Evolutionary conservation across 1,140 invertebrate genomes (phyloP).

Genomic region (Aphaenogaster ashmeadi): DNA sequence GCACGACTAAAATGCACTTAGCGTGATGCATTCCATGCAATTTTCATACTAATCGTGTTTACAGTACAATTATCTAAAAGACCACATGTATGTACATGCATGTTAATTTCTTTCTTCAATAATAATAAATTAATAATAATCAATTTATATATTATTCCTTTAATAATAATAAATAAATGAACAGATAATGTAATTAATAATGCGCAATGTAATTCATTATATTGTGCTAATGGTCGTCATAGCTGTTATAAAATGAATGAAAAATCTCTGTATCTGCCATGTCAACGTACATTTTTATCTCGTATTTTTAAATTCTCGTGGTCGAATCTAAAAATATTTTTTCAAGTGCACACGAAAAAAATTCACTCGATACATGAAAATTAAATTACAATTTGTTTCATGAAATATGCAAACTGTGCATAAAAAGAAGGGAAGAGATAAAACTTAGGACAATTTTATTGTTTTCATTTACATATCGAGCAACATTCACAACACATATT

Average conservation of each 20-base stretch:
- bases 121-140: neutral
- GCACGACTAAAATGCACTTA: conserved; percentile 34
- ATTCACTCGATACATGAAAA: conserved; percentile 1
- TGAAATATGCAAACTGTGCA: neutral
- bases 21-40: conserved; percentile 33
- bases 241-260: neutral
- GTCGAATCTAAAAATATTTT: conserved; percentile 17
- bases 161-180: neutral
- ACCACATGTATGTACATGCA: conserved; percentile 23
- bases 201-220: neutral
- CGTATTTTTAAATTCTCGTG: neutral
- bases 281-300: neutral
- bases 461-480: conserved; percentile 46
- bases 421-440: neutral
- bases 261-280: neutral
- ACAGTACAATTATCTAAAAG: conserved; percentile 9
- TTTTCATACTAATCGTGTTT: conserved; percentile 28
- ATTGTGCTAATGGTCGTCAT: neutral
- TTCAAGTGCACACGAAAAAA: neutral
- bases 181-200: neutral
- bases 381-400: neutral
- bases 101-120: neutral
- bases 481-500: conserved; percentile 75
- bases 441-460: conserved; percentile 1
- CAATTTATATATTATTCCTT: too few species aligned